Evolutionary conservation across 2,113 vertebrate species (phyloP), one percentile per base, ranked within the genome.

Genomic region (Oreochromis niloticus): DNA sequence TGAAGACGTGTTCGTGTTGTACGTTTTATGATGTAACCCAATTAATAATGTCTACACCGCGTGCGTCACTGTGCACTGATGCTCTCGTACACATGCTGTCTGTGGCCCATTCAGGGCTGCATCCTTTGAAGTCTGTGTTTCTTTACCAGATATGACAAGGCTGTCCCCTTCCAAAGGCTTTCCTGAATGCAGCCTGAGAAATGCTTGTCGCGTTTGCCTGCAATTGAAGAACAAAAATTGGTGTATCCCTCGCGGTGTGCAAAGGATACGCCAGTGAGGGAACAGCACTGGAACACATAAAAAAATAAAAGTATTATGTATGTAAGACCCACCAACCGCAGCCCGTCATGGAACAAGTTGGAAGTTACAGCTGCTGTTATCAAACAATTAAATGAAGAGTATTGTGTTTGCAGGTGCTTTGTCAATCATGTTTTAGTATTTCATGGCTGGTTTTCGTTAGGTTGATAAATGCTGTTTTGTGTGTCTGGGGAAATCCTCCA

Each of bases 61-160:
- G 66, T 78, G 83, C 16, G 6, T 87, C 86, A 85, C 52, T 16
- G 12, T 56, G 54, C 61, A 39, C 30, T 75, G 22, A 66, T 46
- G 81, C 82, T 81, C 54, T 57, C 80, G 81, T 68, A 27, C 48
- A 59, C 43, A 36, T 24, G 24, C 83, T 83, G 75, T 68, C 48
- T 63, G 78, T 52, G 81, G 85, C 82, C 63, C 82, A 57, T 91
- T 92, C 73, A 87, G 4, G 5, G 52, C 36, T 50, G 73, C 73
- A 7, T 82, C 36, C 52, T 88, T 86, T 92, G 78, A 93, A 88
- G 83, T 86, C 61, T 83, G 66, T 11, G 7, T 81, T 92, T 91
- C 75, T 27, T 87, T 82, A 93, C 41, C 27, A 57, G 43, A 85
- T 71, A 85, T 84, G 92, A 92, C 90, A 94, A 88, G 59, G 83